A percentile compares a stretch with the other conserved stretches of the same genome.
Evolutionary conservation across 2,113 vertebrate genomes (phyloP).

Genomic region (Mormoops blainvillei): DNA sequence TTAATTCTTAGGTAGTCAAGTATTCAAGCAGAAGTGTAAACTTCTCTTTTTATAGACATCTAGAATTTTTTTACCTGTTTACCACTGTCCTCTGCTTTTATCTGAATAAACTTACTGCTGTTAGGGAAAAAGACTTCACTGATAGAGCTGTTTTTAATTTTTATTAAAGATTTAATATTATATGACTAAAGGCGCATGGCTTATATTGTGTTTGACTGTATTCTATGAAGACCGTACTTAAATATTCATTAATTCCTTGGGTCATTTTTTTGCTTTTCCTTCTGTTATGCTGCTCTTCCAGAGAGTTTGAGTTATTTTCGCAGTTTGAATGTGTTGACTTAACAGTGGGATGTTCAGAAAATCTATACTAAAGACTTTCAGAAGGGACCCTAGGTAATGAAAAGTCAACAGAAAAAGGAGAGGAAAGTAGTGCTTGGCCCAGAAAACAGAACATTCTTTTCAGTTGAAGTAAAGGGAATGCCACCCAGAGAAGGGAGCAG

Average conservation of each 20-base stretch:
- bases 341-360: conserved; percentile 21
- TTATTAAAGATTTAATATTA: not conserved
- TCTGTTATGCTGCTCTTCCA: not conserved
- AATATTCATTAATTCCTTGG: not conserved
- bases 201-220: not conserved
- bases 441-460: conserved; percentile 25
- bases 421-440: not conserved
- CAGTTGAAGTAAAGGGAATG: not conserved
- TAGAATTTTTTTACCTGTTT: not conserved
- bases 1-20: not conserved
- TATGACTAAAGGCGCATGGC: not conserved
- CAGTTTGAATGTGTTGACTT: conserved; percentile 12
- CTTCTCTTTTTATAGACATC: conserved; percentile 12
- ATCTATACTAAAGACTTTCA: not conserved
- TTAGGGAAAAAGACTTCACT: not conserved
- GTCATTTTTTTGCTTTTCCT: not conserved
- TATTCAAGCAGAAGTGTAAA: conserved; percentile 13
- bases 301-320: not conserved
- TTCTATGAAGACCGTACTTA: not conserved
- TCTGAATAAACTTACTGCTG: not conserved
- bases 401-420: not conserved
- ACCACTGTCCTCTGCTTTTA: conserved; percentile 1
- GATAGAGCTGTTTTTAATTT: not conserved
- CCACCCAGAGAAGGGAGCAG: not conserved
- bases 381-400: conserved; percentile 5